Evolutionary conservation across 2,113 vertebrate species (phyloP).

Genomic region (Emydocephalus ijimae): DNA sequence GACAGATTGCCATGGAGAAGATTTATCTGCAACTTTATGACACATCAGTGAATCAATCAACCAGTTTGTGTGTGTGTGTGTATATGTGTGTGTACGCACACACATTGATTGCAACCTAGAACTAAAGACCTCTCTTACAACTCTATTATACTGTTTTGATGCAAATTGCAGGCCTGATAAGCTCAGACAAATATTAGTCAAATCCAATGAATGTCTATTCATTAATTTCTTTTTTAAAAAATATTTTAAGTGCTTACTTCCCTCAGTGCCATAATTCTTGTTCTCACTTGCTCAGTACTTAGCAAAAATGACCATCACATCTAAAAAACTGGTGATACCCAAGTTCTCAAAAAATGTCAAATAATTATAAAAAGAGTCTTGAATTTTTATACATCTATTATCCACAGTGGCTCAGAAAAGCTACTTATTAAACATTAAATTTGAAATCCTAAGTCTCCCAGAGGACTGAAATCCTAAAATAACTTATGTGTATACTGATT

Average conservation of each 20-base stretch:
- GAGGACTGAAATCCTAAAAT: background rate
- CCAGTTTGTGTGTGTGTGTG: background rate
- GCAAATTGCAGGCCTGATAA: background rate
- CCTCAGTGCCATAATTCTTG: background rate
- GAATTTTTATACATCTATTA: background rate
- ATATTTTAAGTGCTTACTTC: background rate
- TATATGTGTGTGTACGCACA: accelerated
- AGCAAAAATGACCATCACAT: background rate
- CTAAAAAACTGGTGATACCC: background rate
- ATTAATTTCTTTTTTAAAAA: background rate
- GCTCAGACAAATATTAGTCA: background rate
- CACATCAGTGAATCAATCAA: background rate
- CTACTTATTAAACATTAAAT: background rate
- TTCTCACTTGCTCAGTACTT: background rate
- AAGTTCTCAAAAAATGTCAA: background rate
- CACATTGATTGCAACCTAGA: background rate
- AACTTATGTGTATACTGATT: background rate
- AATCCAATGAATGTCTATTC: background rate
- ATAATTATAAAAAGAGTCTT: background rate
- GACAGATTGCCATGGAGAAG: background rate
- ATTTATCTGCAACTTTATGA: background rate
- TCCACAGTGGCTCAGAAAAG: background rate
- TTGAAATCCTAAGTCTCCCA: background rate
- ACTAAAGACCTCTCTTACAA: background rate
- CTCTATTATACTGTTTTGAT: background rate